Conservation (phyloP, 1,140 invertebrate genomes). For the Apis cerana region DNA sequence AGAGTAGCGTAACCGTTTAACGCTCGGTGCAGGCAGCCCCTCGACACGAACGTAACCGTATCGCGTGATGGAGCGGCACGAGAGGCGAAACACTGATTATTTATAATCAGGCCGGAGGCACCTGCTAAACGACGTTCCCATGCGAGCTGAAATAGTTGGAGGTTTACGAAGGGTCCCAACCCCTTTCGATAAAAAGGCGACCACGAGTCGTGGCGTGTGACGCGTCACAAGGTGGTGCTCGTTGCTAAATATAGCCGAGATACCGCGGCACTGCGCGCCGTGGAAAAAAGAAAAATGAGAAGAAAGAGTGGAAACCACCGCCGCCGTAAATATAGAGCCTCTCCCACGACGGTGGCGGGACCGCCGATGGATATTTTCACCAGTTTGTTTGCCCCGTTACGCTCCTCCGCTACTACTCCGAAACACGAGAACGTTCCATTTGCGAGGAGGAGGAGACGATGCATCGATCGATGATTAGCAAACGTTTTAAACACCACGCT, state of each 20-base stretch:
- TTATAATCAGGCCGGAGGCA: conserved; percentile 72
- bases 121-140: conserved; percentile 73
- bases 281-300: neutral
- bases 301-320: conserved; percentile 60
- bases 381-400: conserved; percentile 57
- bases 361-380: conserved; percentile 52
- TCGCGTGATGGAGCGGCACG: conserved; percentile 13
- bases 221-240: conserved; percentile 66
- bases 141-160: conserved; percentile 70
- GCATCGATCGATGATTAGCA: conserved; percentile 32
- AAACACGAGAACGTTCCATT: conserved; percentile 54
- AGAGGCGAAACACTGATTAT: conserved; percentile 66
- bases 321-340: conserved; percentile 70
- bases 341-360: conserved; percentile 73
- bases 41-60: conserved; percentile 21
- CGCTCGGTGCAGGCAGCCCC: neutral
- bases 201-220: conserved; percentile 50
- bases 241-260: conserved; percentile 70
- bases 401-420: conserved; percentile 27
- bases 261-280: conserved; percentile 24
- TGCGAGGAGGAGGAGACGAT: neutral
- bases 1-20: neutral
- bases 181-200: conserved; percentile 64
- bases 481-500: conserved; percentile 47
- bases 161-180: conserved; percentile 41